These are phyloP conservation scores for Centroberyx gerrardi DNA, from an alignment of 2,797 vertebrate species.

Conservation along the genomic window DNA sequence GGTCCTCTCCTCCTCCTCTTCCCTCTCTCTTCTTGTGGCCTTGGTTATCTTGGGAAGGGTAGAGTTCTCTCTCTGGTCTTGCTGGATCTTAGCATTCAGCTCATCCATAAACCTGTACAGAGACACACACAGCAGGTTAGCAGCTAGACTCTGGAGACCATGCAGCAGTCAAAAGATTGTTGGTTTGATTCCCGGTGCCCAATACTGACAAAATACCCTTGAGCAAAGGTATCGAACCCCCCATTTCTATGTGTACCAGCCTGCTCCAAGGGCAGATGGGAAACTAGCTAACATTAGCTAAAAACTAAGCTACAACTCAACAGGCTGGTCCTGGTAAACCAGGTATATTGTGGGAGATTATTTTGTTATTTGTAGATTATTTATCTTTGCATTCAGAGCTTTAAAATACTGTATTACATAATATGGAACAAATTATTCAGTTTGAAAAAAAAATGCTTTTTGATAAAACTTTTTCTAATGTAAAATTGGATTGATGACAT, in stretches of 20 bases:
- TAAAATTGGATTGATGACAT: too few species aligned
- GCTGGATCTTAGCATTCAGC: conserved; percentile 86
- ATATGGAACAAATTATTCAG: too few species aligned
- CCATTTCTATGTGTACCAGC: not conserved
- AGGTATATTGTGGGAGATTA: too few species aligned
- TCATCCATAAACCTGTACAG: conserved; percentile 87
- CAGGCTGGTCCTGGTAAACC: too few species aligned
- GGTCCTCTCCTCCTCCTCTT: conserved; percentile 73
- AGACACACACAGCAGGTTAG: not conserved
- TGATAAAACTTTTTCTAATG: too few species aligned
- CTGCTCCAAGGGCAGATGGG: too few species aligned
- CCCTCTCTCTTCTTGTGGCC: conserved; percentile 38
- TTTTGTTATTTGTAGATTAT: too few species aligned
- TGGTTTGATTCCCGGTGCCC: not conserved
- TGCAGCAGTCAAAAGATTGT: not conserved
- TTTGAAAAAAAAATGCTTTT: too few species aligned
- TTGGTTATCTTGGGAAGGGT: conserved; percentile 66
- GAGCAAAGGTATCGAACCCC: not conserved
- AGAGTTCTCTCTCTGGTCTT: conserved; percentile 67
- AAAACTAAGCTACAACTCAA: too few species aligned
- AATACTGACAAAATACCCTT: not conserved
- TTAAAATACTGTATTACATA: too few species aligned
- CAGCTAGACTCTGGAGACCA: not conserved
- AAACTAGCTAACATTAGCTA: too few species aligned
- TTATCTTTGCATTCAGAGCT: too few species aligned